These are phyloP conservation scores for Agriopis aurantiaria DNA, from an alignment of 2,888 invertebrate species.

Conservation along the genomic window DNA sequence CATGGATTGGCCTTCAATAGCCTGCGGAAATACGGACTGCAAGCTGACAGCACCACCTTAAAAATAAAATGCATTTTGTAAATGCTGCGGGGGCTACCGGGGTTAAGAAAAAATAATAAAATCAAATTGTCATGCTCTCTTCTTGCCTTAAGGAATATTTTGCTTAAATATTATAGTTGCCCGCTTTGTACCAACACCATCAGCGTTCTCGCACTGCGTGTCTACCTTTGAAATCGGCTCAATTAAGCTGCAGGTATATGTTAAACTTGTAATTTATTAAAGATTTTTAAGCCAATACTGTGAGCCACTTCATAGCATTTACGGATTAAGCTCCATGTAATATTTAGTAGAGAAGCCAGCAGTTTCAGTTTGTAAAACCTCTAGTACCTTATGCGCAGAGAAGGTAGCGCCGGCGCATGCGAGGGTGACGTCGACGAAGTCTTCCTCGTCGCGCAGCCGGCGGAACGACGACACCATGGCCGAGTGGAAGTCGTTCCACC, in stretches of 20 bases:
- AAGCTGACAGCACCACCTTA: constrained; percentile 93
- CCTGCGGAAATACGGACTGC: constrained; percentile 96
- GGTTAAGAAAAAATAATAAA: neutral
- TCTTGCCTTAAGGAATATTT: too few species aligned
- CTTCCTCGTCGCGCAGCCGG: constrained; percentile 95
- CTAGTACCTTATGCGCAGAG: constrained; percentile 92
- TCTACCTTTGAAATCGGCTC: too few species aligned
- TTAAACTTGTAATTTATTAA: too few species aligned
- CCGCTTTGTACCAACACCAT: too few species aligned
- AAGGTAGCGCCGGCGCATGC: constrained; percentile 96
- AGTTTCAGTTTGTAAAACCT: too few species aligned
- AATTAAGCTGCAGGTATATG: too few species aligned
- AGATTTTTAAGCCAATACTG: too few species aligned
- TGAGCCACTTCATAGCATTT: too few species aligned
- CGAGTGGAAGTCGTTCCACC: constrained; percentile 98
- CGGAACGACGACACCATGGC: constrained; percentile 96
- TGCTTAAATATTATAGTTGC: too few species aligned
- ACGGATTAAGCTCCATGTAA: too few species aligned
- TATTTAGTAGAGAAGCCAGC: too few species aligned
- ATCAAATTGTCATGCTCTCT: neutral
- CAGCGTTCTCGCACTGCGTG: too few species aligned
- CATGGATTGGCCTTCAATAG: constrained; percentile 96
- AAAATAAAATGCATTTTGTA: constrained; percentile 4
- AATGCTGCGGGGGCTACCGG: neutral
- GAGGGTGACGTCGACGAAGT: constrained; percentile 96